These are phyloP conservation scores for Cetoscarus ocellatus DNA, from an alignment of 2,797 vertebrate genomes.

Conservation along the genomic window DNA sequence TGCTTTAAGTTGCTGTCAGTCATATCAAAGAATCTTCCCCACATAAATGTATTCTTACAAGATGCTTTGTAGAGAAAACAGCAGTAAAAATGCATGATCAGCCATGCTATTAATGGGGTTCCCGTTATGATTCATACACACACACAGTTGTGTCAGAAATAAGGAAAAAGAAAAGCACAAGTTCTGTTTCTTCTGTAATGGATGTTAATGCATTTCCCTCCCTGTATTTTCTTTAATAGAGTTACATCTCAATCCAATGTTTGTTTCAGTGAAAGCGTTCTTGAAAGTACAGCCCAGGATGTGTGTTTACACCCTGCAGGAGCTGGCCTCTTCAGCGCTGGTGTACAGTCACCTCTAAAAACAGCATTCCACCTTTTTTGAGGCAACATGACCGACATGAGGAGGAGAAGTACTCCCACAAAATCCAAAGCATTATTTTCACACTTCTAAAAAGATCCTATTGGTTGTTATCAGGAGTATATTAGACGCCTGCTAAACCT, in stretches of 20 bases:
- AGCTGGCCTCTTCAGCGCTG: slow-evolving; percentile 40
- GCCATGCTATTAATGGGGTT: no score
- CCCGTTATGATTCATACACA: no score
- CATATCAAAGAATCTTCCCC: no score
- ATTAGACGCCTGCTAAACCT: slow-evolving; percentile 56
- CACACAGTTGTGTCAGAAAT: no score
- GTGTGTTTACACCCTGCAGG: slow-evolving; percentile 32
- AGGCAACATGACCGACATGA: slow-evolving; percentile 27
- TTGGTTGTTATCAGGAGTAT: slow-evolving; percentile 53
- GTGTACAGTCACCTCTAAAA: slow-evolving; percentile 7
- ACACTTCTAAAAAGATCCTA: slow-evolving; percentile 29
- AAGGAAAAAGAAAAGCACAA: no score
- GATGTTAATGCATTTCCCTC: background rate
- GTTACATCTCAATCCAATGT: no score
- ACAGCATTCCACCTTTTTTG: slow-evolving; percentile 4
- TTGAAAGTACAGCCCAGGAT: slow-evolving; percentile 9
- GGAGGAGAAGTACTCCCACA: background rate
- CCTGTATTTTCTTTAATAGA: no score
- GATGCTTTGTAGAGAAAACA: no score
- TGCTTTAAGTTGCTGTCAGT: no score
- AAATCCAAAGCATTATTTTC: slow-evolving; percentile 15
- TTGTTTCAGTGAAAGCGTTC: background rate
- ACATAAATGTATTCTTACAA: no score
- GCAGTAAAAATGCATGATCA: no score
- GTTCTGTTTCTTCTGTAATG: background rate